These are phyloP conservation scores for Formica exsecta DNA, from an alignment of 1,140 invertebrate species.

Conservation along the genomic window DNA sequence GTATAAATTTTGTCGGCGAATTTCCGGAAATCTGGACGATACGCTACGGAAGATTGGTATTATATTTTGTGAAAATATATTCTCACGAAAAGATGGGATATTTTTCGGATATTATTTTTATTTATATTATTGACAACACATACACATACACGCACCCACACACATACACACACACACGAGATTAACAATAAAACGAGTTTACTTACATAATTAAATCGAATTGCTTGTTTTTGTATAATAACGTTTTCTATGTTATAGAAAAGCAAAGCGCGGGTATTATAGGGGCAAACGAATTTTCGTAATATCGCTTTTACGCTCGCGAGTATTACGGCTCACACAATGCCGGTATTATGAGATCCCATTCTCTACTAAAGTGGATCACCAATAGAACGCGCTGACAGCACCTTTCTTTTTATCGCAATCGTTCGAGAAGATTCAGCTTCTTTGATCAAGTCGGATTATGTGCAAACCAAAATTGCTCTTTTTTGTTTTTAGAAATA, in stretches of 20 bases:
- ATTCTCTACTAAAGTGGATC: slow-evolving; percentile 66
- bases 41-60: background rate
- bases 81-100: background rate
- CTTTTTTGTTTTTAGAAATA: background rate
- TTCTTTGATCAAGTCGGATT: slow-evolving; percentile 14
- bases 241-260: slow-evolving; percentile 41
- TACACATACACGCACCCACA: too few relatives aligned
- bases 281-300: slow-evolving; percentile 72
- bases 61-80: slow-evolving; percentile 28
- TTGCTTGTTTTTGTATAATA: slow-evolving; percentile 41
- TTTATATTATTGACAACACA: background rate
- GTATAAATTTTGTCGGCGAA: slow-evolving; percentile 26
- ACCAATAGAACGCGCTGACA: slow-evolving; percentile 57
- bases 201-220: slow-evolving; percentile 15
- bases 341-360: slow-evolving; percentile 66
- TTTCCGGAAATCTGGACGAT: slow-evolving; percentile 47
- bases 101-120: slow-evolving; percentile 14
- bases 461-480: background rate
- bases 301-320: slow-evolving; percentile 69
- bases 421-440: slow-evolving; percentile 29
- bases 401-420: slow-evolving; percentile 37
- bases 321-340: slow-evolving; percentile 68
- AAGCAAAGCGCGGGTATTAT: slow-evolving; percentile 53
- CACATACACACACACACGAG: background rate
- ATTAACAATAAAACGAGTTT: slow-evolving; percentile 19